Evolutionary conservation across 2,888 invertebrate species (phyloP).

Genomic region (Pasiphila rectangulata): DNA sequence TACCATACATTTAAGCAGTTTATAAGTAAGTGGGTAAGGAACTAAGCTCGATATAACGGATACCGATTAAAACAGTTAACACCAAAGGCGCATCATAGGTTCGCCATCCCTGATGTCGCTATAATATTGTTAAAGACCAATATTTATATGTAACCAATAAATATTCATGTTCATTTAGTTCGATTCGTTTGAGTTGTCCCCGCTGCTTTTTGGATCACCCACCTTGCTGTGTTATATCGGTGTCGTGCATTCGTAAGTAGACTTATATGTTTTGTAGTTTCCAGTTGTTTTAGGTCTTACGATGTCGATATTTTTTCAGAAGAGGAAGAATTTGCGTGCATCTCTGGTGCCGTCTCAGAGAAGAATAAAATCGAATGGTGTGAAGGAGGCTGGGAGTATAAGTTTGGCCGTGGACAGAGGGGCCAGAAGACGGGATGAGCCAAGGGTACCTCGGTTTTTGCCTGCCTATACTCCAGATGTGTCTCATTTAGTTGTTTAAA

Average conservation of each 20-base stretch:
- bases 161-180: conserved; percentile 63
- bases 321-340: conserved; percentile 91
- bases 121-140: conserved; percentile 64
- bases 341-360: conserved; percentile 89
- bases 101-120: conserved; percentile 50
- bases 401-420: conserved; percentile 89
- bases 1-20: too few species aligned
- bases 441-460: conserved; percentile 85
- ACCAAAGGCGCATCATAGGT: conserved; percentile 31
- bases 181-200: conserved; percentile 56
- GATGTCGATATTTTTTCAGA: conserved; percentile 81
- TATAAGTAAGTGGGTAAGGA: too few species aligned
- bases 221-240: conserved; percentile 50
- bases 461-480: conserved; percentile 90
- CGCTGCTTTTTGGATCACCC: conserved; percentile 54
- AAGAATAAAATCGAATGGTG: conserved; percentile 88
- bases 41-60: too few species aligned
- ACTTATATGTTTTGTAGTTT: conserved; percentile 33
- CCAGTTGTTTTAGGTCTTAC: conserved; percentile 26
- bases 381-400: conserved; percentile 89
- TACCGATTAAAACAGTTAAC: not conserved
- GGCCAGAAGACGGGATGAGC: conserved; percentile 83
- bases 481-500: conserved; percentile 88
- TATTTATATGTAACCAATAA: conserved; percentile 55
- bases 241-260: conserved; percentile 69